These are phyloP conservation scores for Acheta domesticus DNA, from an alignment of 2,888 invertebrate genomes.

Conservation along the genomic window DNA sequence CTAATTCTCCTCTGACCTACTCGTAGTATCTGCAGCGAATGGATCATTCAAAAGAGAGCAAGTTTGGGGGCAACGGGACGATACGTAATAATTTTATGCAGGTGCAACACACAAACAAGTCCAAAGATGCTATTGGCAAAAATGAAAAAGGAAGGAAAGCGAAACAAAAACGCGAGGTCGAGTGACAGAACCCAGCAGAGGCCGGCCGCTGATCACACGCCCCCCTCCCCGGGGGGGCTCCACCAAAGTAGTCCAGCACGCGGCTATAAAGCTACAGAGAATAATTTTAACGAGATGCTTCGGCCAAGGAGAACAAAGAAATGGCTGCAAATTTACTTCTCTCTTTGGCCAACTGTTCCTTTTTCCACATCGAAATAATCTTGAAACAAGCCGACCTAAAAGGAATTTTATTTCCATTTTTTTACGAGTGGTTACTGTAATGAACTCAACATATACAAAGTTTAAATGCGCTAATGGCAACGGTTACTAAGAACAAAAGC, in stretches of 20 bases:
- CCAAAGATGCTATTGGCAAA: too few species aligned
- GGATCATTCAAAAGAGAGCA: too few species aligned
- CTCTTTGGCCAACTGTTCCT: not conserved
- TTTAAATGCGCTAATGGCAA: conserved; percentile 3
- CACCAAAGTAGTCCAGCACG: not conserved
- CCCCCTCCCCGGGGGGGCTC: not conserved
- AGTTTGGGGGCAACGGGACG: too few species aligned
- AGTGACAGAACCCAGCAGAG: too few species aligned
- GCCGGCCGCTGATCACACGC: not conserved
- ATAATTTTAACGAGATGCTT: conserved; percentile 9
- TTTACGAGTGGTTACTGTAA: conserved; percentile 18
- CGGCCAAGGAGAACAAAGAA: conserved; percentile 7
- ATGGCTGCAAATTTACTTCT: conserved; percentile 10
- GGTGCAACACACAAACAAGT: too few species aligned
- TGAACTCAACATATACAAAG: conserved; percentile 10
- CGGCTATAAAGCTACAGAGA: not conserved
- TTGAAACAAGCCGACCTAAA: conserved; percentile 18
- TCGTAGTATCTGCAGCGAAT: too few species aligned
- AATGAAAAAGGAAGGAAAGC: too few species aligned
- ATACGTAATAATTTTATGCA: too few species aligned
- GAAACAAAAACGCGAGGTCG: too few species aligned
- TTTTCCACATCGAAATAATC: conserved; percentile 18
- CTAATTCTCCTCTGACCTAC: too few species aligned
- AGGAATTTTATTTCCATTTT: conserved; percentile 11
- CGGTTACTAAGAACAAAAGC: not conserved